These are phyloP conservation scores for Diglossa cyanea DNA, from an alignment of 2,797 vertebrate genomes.

Conservation along the genomic window DNA sequence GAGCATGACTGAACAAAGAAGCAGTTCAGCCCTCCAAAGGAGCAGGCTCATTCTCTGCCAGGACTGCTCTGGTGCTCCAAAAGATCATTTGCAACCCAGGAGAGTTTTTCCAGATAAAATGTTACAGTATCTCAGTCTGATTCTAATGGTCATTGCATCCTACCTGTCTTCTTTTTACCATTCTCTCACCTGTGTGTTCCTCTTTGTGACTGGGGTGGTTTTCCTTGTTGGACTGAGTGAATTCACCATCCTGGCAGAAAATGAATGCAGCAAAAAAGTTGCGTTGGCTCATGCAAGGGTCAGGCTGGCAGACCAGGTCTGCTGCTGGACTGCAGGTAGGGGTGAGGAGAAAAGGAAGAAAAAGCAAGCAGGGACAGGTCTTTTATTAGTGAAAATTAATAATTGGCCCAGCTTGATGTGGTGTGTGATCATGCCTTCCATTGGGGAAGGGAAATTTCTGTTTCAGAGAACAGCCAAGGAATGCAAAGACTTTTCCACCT, in stretches of 20 bases:
- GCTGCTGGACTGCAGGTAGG: background rate
- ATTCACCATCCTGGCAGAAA: background rate
- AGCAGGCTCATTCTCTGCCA: background rate
- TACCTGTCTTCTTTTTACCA: background rate
- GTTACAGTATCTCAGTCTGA: background rate
- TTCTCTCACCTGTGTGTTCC: background rate
- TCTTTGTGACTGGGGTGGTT: background rate
- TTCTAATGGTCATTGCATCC: background rate
- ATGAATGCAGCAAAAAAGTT: background rate
- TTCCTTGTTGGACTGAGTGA: background rate
- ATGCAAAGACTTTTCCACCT: background rate
- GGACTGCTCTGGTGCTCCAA: background rate
- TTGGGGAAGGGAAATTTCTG: background rate
- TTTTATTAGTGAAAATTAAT: background rate
- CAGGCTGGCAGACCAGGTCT: background rate
- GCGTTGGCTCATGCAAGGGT: background rate
- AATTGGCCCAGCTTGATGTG: background rate
- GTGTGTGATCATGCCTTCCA: background rate
- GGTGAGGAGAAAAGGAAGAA: background rate
- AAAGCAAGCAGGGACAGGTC: background rate
- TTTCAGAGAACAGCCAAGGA: background rate
- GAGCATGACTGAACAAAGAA: background rate
- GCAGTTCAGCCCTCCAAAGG: background rate
- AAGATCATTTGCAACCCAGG: background rate
- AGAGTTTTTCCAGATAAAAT: background rate